Percentiles rank a stretch among this genome's conserved stretches.
These are phyloP conservation scores for Agrochola macilenta DNA, from an alignment of 2,888 invertebrate genomes.

Conservation along the genomic window DNA sequence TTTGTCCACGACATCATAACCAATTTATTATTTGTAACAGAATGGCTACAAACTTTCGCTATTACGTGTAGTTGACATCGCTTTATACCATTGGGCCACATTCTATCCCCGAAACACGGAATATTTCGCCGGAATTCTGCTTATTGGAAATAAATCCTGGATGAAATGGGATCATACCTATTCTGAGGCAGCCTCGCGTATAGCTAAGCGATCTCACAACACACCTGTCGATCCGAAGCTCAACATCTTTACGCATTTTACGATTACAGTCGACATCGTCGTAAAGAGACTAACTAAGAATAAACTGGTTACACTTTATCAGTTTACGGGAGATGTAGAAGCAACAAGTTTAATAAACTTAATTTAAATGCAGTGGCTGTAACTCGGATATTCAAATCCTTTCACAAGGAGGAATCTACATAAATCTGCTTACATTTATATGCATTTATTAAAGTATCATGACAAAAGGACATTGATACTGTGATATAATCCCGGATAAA, in stretches of 20 bases:
- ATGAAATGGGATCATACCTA: slow-evolving; percentile 83
- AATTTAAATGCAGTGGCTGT: slow-evolving; percentile 67
- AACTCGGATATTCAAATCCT: slow-evolving; percentile 66
- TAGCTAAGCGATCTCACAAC: slow-evolving; percentile 50
- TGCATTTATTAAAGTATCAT: slow-evolving; percentile 35
- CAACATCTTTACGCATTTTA: slow-evolving; percentile 33
- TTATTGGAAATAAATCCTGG: slow-evolving; percentile 86
- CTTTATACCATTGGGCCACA: slow-evolving; percentile 73
- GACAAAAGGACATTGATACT: slow-evolving; percentile 10
- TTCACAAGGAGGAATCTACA: slow-evolving; percentile 65
- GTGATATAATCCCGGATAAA: neutral
- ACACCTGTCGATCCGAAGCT: slow-evolving; percentile 26
- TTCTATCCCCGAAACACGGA: slow-evolving; percentile 79
- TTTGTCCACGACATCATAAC: slow-evolving; percentile 71
- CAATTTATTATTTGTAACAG: slow-evolving; percentile 76
- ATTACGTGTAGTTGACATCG: slow-evolving; percentile 70
- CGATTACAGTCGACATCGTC: slow-evolving; percentile 29
- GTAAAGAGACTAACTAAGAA: slow-evolving; percentile 45
- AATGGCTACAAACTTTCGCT: slow-evolving; percentile 73
- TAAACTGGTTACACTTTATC: slow-evolving; percentile 41
- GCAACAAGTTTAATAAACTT: slow-evolving; percentile 69
- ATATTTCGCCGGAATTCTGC: slow-evolving; percentile 80
- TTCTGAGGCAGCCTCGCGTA: slow-evolving; percentile 68
- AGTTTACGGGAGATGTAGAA: slow-evolving; percentile 53
- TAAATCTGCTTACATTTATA: slow-evolving; percentile 63